phyloP scores from a whole-genome alignment of 2,797 vertebrate species.

The Girardinus metallicus region DNA sequence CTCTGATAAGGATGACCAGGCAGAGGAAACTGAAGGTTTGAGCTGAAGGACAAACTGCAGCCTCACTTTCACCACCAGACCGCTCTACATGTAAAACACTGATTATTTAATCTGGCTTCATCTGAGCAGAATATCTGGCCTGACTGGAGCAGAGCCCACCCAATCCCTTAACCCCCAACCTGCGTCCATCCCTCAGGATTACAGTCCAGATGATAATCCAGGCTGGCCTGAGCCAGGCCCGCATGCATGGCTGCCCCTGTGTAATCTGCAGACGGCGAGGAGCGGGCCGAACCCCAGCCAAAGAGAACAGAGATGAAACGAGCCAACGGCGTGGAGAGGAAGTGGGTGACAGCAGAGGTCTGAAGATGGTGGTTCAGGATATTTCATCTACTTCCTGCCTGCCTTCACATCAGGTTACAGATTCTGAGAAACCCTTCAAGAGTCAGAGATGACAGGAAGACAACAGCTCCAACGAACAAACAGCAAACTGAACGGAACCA shows the following conservation, averaged over 20 bases:
- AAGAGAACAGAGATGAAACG: background rate
- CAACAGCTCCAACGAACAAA: background rate
- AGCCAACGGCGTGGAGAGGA: background rate
- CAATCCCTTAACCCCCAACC: slow-evolving; percentile 67
- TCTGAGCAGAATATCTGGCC: slow-evolving; percentile 11
- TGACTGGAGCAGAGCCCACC: slow-evolving; percentile 29
- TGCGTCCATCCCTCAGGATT: slow-evolving; percentile 70
- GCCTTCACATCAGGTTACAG: background rate
- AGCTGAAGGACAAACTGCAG: slow-evolving; percentile 17
- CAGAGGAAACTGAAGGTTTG: slow-evolving; percentile 9
- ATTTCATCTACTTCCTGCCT: background rate
- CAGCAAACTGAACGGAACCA: background rate
- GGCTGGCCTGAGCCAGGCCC: slow-evolving; percentile 49
- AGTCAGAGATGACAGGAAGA: too few relatives aligned
- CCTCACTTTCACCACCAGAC: background rate
- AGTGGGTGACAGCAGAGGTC: background rate
- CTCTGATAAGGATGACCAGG: slow-evolving; percentile 33
- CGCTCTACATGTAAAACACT: background rate
- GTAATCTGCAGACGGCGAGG: slow-evolving; percentile 66
- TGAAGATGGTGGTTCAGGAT: background rate
- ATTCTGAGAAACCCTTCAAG: background rate
- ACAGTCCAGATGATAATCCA: slow-evolving; percentile 75
- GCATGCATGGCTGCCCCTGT: slow-evolving; percentile 48
- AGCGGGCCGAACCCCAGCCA: slow-evolving; percentile 39
- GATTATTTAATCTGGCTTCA: background rate